A percentile compares a stretch with the other conserved stretches of the same genome.
phyloP scores from a whole-genome alignment of 2,797 vertebrate species.

The Carduelis carduelis region DNA sequence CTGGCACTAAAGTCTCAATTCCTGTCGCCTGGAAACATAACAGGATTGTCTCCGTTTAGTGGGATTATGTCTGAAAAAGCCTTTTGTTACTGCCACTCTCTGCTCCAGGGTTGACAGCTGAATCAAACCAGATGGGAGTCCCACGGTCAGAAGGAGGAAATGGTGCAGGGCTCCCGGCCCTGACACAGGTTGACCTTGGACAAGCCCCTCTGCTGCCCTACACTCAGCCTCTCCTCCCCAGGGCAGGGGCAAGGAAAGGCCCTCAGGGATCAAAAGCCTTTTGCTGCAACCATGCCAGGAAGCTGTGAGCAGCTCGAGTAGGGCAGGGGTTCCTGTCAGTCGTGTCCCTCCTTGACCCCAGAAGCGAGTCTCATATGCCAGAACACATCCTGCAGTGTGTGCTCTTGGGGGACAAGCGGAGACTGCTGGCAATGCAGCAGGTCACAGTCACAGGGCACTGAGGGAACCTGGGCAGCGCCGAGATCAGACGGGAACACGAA shows the following conservation, averaged over 20 bases:
- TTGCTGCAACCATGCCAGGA: not conserved
- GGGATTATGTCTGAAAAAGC: constrained; percentile 62
- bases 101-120: constrained; percentile 55
- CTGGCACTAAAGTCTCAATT: constrained; percentile 59
- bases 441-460: fast-evolving
- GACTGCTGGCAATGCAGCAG: not conserved
- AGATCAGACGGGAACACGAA: not conserved
- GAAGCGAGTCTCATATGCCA: fast-evolving
- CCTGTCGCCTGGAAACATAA: constrained; percentile 65
- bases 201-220: not conserved
- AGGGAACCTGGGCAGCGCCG: not conserved
- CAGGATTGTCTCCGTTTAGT: constrained; percentile 60
- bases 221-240: not conserved
- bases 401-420: fast-evolving
- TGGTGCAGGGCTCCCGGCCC: not conserved
- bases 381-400: not conserved
- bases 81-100: constrained; percentile 59
- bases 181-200: not conserved
- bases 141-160: constrained; percentile 2
- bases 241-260: not conserved
- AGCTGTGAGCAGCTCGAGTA: not conserved
- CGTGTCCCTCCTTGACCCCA: not conserved
- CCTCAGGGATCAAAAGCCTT: not conserved
- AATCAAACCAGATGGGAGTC: constrained; percentile 55
- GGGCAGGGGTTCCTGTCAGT: not conserved